These are phyloP conservation scores for Drosophila simulans DNA, from an alignment of 1,140 invertebrate genomes.

Conservation along the genomic window DNA sequence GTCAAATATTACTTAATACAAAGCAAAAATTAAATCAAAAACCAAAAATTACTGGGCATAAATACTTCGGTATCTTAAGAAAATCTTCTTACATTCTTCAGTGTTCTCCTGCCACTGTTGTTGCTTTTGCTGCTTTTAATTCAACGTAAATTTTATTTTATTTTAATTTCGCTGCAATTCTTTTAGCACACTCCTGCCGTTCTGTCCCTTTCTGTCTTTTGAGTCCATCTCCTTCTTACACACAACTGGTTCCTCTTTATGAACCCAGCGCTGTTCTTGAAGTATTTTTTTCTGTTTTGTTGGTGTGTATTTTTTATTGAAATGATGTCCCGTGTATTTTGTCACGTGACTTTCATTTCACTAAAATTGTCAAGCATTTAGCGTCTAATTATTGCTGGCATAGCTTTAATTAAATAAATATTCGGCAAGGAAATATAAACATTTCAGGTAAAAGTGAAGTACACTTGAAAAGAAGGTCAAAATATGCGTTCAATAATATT, in stretches of 20 bases:
- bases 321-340: slow-evolving; percentile 55
- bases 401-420: slow-evolving; percentile 52
- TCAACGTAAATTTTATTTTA: slow-evolving; percentile 83
- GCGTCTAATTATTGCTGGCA: slow-evolving; percentile 51
- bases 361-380: slow-evolving; percentile 21
- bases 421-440: not conserved
- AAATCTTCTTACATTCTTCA: slow-evolving; percentile 17
- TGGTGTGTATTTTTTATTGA: slow-evolving; percentile 45
- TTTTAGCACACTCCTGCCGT: slow-evolving; percentile 57
- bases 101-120: not conserved
- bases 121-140: slow-evolving; percentile 68
- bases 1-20: no score
- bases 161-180: slow-evolving; percentile 81
- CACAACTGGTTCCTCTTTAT: slow-evolving; percentile 34
- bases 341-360: slow-evolving; percentile 59
- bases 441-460: not conserved
- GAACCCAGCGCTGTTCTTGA: slow-evolving; percentile 23
- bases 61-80: not conserved
- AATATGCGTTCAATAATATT: not conserved
- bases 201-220: not conserved
- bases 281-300: slow-evolving; percentile 15
- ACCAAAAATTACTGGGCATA: not conserved
- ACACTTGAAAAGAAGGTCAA: not conserved
- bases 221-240: not conserved
- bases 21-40: no score